Conservation (phyloP, 1,140 invertebrate genomes). For the Aplysia californica region DNA sequence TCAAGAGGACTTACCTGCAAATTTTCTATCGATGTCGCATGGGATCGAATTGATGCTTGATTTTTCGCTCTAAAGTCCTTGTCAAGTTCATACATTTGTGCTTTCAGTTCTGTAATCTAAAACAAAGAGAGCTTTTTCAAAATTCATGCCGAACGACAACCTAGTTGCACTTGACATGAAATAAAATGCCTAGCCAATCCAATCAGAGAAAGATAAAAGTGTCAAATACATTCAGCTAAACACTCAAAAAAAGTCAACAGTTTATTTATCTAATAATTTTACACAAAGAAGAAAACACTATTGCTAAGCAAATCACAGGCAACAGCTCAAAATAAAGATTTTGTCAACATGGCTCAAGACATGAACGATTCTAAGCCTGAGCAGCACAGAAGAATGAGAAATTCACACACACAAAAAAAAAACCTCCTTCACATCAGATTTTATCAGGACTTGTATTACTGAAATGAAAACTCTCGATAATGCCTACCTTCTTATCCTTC, state of each 20-base stretch:
- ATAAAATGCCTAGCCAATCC: no score
- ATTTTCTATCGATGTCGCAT: conserved; percentile 13
- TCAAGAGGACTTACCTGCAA: conserved; percentile 2
- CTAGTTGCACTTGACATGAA: no score
- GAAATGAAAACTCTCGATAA: background rate
- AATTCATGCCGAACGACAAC: no score
- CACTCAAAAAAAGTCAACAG: background rate
- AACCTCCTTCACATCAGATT: background rate
- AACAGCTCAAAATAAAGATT: no score
- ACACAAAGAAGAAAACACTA: conserved; percentile 77
- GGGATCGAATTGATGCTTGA: background rate
- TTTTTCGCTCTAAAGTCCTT: conserved; percentile 14
- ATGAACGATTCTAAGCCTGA: background rate
- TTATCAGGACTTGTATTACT: background rate
- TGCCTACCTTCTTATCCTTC: conserved; percentile 88
- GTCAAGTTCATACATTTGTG: conserved; percentile 18
- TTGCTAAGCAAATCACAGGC: no score
- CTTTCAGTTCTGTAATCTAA: conserved; percentile 23
- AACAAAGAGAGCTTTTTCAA: background rate
- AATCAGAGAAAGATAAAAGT: no score
- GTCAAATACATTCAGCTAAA: no score
- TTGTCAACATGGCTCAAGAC: no score
- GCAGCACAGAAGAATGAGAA: background rate
- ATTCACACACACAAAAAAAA: conserved; percentile 2
- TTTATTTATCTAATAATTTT: conserved; percentile 91